Percentiles rank a stretch among this genome's conserved stretches.
Conservation (phyloP, 2,888 invertebrate genomes). For the Byasa hedistus region DNA sequence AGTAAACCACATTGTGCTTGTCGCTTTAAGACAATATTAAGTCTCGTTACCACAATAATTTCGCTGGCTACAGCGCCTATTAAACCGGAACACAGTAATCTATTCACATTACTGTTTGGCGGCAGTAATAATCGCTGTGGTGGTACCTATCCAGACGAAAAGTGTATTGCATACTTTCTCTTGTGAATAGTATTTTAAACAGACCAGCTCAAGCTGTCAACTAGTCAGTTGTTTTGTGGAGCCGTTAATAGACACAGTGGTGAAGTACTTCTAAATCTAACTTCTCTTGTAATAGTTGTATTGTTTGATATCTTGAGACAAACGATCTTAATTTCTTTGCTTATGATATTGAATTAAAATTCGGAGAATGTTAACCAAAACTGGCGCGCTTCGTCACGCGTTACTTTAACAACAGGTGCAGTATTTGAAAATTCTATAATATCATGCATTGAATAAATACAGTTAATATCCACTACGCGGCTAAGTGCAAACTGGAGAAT, state of each 20-base stretch:
- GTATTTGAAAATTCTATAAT: background rate
- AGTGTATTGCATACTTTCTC: conserved; percentile 20
- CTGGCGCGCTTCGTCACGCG: conserved; percentile 30
- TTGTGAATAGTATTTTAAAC: conserved; percentile 17
- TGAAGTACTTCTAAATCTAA: conserved; percentile 57
- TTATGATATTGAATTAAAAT: conserved; percentile 53
- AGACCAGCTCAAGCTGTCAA: conserved; percentile 37
- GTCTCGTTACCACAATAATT: too few species aligned
- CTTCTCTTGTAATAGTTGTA: conserved; percentile 36
- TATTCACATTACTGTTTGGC: too few species aligned
- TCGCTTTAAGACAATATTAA: too few species aligned
- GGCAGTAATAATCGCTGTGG: too few species aligned
- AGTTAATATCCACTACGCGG: too few species aligned
- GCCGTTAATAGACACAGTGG: conserved; percentile 43
- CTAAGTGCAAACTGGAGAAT: too few species aligned
- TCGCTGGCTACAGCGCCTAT: too few species aligned
- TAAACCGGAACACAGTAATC: too few species aligned
- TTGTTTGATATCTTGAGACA: conserved; percentile 25
- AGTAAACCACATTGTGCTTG: too few species aligned
- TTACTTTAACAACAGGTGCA: background rate
- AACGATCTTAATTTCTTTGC: conserved; percentile 30
- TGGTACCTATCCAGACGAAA: too few species aligned
- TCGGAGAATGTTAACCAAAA: conserved; percentile 51
- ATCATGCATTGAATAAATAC: background rate
- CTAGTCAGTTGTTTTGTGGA: conserved; percentile 70